Percentiles rank a stretch among this genome's conserved stretches.
Conservation (phyloP, 2,113 vertebrate species). For the Tamias sibiricus region DNA sequence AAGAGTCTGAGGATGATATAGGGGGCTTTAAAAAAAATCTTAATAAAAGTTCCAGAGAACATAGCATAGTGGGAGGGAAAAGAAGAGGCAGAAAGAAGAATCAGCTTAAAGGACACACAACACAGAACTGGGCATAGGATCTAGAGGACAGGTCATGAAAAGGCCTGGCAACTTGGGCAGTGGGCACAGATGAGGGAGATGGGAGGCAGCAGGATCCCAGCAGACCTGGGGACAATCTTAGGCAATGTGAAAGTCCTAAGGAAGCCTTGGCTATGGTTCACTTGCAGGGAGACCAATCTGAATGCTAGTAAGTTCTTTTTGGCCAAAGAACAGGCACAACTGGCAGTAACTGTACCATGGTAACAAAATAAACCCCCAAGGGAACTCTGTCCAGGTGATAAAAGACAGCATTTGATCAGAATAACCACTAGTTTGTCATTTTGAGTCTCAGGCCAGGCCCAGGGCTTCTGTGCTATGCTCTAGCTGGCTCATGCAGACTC, state of each 20-base stretch:
- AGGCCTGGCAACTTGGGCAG: background rate
- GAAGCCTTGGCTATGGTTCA: background rate
- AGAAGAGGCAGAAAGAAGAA: background rate
- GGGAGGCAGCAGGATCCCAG: background rate
- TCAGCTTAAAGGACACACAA: background rate
- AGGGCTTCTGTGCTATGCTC: background rate
- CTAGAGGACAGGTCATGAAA: background rate
- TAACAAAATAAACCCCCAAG: background rate
- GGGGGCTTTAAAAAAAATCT: fast-evolving
- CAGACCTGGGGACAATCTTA: background rate
- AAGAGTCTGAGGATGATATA: background rate
- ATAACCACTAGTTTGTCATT: background rate
- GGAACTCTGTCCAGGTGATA: background rate
- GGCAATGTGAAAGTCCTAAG: background rate
- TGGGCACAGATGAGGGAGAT: fast-evolving
- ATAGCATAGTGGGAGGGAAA: background rate
- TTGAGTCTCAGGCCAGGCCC: fast-evolving
- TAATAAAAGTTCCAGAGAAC: background rate
- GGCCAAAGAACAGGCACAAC: background rate
- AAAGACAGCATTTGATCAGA: background rate
- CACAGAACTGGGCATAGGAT: background rate
- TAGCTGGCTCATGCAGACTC: background rate
- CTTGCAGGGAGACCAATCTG: background rate
- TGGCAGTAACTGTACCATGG: background rate
- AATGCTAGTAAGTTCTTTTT: background rate